Conservation (phyloP, 1,140 invertebrate genomes). For the Conus ventricosus region DNA sequence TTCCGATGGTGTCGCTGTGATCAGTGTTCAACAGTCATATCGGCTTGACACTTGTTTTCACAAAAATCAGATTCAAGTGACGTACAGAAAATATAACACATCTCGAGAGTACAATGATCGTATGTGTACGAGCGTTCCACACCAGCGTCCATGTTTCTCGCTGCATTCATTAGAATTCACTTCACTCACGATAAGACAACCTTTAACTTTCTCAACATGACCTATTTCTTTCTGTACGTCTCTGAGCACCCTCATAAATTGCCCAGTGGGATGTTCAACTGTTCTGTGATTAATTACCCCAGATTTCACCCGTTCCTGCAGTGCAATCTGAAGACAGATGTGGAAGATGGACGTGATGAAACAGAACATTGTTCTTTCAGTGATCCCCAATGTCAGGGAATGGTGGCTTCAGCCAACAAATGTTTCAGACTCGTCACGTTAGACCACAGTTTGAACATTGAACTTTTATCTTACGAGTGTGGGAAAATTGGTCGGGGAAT, state of each 20-base stretch:
- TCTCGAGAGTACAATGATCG: too few relatives aligned
- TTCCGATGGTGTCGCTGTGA: too few relatives aligned
- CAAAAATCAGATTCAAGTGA: too few relatives aligned
- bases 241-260: not conserved
- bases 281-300: not conserved
- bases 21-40: too few relatives aligned
- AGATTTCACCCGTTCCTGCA: not conserved
- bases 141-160: not conserved
- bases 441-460: not conserved
- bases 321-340: slow-evolving; percentile 24
- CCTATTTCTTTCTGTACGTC: not conserved
- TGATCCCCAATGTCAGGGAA: not conserved
- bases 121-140: too few relatives aligned
- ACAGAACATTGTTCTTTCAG: slow-evolving; percentile 20
- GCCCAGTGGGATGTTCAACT: not conserved
- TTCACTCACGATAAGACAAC: too few relatives aligned
- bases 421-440: not conserved
- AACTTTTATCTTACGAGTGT: not conserved
- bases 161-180: too few relatives aligned
- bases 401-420: not conserved
- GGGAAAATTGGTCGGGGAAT: too few relatives aligned
- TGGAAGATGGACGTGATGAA: slow-evolving; percentile 11
- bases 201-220: not conserved
- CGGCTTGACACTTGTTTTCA: too few relatives aligned
- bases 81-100: too few relatives aligned